Base-by-base conservation (phyloP, 2,888 invertebrate genomes). In the Cephus runcator region DNA sequence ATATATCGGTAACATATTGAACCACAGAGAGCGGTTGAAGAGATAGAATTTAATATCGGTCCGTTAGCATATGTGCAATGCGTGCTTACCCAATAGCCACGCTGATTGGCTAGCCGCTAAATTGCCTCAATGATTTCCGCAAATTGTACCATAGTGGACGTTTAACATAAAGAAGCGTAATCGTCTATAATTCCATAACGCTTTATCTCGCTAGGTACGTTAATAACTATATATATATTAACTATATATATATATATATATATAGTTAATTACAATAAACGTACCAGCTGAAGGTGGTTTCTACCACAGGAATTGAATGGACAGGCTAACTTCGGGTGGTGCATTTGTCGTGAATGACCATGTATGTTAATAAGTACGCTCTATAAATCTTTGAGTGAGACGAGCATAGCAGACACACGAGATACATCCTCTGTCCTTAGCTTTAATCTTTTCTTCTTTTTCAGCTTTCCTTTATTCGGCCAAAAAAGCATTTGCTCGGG, bases 121-220 rank as follows among this genome's bases (percentile, higher is more conserved):
- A 56, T 23, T 56, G 56, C 23, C 56, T 23, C 56, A 56, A 56
- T 56, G 56, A 56, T 56, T 56, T 56, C 56, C 56, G 9, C 56
- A 56, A 56, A 56, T 56, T 56, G 56, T 56, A 56, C 56, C 56
- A 23, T 9, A 56, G 56, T 56, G 56, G 56, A 56, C 56, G 56
- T 56, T 56, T 56, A 56, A 56, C 23, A 56, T 56, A 23, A 56
- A 56, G 56, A 56, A 56, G 9, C 56, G 1, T 56, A 15, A 56
- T 56, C 23, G 23, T 23, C 56, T 23, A 56, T 56, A 56, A 77
- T 85, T 85, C 84, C 85, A 79, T n/a, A 77, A 56, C 56, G 56
- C 56, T 56, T 56, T 56, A 23, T 56, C 23, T 6, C 56, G 9
- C 23, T 56, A 56, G 23, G 23, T 56, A 9, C 23, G 56, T 23